Evolutionary conservation across 2,888 invertebrate species (phyloP), one percentile per base, ranked within the genome.

Genomic region (Cybosia mesomella): DNA sequence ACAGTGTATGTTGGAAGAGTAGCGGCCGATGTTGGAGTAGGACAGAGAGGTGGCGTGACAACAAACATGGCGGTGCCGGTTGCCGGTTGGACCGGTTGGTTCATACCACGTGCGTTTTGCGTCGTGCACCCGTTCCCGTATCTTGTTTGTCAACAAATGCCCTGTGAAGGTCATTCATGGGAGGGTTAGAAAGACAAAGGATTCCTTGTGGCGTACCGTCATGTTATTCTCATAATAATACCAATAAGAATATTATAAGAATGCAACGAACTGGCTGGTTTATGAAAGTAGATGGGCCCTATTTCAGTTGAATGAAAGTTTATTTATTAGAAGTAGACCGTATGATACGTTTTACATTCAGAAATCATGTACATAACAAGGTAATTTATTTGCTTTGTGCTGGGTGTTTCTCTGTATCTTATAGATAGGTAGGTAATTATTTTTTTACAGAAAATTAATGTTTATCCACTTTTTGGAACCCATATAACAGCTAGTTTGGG

Each of bases 131-230:
- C 85, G 89, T 87, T 90, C 90, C 89, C 87, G 89, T 87, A 89
- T 87, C 87, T 89, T 94, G 94, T 95, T 95, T 95, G 92, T 95
- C 94, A 94, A 95, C 94, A 94, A 94, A 93, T 89, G 85, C 89
- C 91, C 90, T 89, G 83, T 87, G 93, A 94, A 94, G 94, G 94
- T 94, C 93, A 93, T 87, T 81, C 85, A 88, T 88, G 84, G 87
- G 87, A 90, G 89, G 88, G 87, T 87, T 88, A 86, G 80, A 82
- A 87, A 89, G 84, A 90, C 91, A 93, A 93, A 93, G 89, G 87
- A 88, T 68, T 84, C 81, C 80, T 74, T 82, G 82, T 91, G 91
- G 82, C 88, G 81, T 90, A 90, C 89, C 76, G 77, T 71, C 13
- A 32, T 28, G 9, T 8, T 49, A 49, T 49, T 49, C 1, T 49